Percentiles rank a stretch among this genome's conserved stretches.
Conservation (phyloP, 2,113 vertebrate species). For the Scomber colias region DNA sequence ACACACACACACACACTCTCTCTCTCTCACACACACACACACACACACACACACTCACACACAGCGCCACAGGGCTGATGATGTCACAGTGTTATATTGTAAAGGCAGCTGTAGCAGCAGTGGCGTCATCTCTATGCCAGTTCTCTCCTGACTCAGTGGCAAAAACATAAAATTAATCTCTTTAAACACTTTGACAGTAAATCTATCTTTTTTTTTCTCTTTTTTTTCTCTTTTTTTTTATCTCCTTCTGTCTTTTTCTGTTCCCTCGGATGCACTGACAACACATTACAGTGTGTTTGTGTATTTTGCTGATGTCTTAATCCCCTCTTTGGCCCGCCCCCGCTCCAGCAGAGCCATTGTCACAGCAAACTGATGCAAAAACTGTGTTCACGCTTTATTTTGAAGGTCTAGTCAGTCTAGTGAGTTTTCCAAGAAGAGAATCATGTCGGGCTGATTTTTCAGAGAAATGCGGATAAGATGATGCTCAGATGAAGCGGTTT, state of each 20-base stretch:
- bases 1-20: no score
- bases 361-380: slow-evolving; percentile 13
- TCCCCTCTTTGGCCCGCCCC: slow-evolving; percentile 16
- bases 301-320: slow-evolving; percentile 29
- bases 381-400: background rate
- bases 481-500: background rate
- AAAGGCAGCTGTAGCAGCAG: slow-evolving; percentile 35
- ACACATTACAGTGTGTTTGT: slow-evolving; percentile 24
- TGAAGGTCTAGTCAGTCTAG: background rate
- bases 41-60: slow-evolving; percentile 9
- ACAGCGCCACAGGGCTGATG: slow-evolving; percentile 28
- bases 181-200: slow-evolving; percentile 39
- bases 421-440: slow-evolving; percentile 14
- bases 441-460: background rate
- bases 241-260: slow-evolving; percentile 10
- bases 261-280: slow-evolving; percentile 1
- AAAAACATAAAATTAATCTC: slow-evolving; percentile 32
- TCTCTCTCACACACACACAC: no score
- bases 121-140: slow-evolving; percentile 26
- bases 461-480: background rate
- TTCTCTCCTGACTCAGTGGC: slow-evolving; percentile 26
- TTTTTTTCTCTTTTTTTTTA: background rate
- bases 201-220: background rate
- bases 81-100: slow-evolving; percentile 46
- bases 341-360: slow-evolving; percentile 16